Percentiles rank a stretch among this genome's conserved stretches.
These are phyloP conservation scores for Lasius fuliginosus DNA, from an alignment of 2,888 invertebrate species.

Conservation along the genomic window DNA sequence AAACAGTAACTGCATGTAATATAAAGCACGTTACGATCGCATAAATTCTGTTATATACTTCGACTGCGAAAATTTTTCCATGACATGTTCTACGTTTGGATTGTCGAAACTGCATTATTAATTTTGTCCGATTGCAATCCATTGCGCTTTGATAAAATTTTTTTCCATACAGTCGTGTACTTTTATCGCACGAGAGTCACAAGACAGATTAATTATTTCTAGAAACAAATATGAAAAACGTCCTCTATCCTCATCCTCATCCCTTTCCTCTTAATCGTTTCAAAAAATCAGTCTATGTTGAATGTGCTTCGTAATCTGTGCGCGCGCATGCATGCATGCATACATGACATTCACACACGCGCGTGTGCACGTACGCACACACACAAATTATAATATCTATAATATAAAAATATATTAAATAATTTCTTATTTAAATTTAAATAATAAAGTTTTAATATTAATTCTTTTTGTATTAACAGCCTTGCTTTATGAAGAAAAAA, in stretches of 20 bases:
- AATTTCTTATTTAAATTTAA: conserved; percentile 8
- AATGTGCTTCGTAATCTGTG: not conserved
- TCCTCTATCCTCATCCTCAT: no score
- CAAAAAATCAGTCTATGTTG: not conserved
- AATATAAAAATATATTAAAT: not conserved
- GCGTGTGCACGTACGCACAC: not conserved
- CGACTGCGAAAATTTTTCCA: conserved; percentile 30
- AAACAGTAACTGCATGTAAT: conserved; percentile 36
- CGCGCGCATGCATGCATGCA: not conserved
- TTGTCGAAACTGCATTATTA: conserved; percentile 58
- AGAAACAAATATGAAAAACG: conserved; percentile 5
- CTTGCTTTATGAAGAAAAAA: not conserved
- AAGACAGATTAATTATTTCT: conserved; percentile 28
- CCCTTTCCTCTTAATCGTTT: not conserved
- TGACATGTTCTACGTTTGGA: not conserved
- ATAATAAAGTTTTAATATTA: not conserved
- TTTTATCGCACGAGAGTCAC: conserved; percentile 17
- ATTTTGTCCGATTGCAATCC: conserved; percentile 23
- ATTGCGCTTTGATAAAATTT: conserved; percentile 11
- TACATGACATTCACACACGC: no score
- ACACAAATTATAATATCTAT: not conserved
- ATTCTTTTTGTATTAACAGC: not conserved
- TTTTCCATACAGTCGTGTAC: not conserved
- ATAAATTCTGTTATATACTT: conserved; percentile 26
- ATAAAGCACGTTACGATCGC: conserved; percentile 34